Percentiles rank a stretch among this genome's conserved stretches.
phyloP scores from a whole-genome alignment of 2,888 invertebrate genomes.

The Coecobrya sp. region DNA sequence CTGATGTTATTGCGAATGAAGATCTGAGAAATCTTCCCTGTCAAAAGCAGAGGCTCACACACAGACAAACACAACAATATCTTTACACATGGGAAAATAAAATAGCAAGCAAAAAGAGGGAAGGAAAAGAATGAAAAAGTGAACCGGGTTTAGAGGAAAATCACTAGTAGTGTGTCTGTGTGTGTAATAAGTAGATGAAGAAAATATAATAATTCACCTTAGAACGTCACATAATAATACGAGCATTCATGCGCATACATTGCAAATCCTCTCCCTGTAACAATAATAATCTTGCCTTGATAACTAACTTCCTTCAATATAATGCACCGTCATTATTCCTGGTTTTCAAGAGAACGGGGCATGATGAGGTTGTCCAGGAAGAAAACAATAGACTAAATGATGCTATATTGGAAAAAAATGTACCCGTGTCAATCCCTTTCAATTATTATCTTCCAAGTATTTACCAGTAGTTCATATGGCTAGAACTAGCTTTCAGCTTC shows the following conservation, averaged over 20 bases:
- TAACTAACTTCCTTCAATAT: slow-evolving; percentile 9
- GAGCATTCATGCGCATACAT: neutral
- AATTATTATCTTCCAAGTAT: slow-evolving; percentile 11
- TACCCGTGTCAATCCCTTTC: neutral
- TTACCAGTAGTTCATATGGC: too few relatives aligned
- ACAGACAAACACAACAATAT: slow-evolving; percentile 70
- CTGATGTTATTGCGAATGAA: slow-evolving; percentile 53
- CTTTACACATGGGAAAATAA: slow-evolving; percentile 73
- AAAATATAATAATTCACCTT: slow-evolving; percentile 78
- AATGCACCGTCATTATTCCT: neutral
- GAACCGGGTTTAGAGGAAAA: slow-evolving; percentile 19
- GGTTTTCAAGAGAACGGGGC: neutral
- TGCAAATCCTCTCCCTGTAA: slow-evolving; percentile 48
- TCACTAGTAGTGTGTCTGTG: slow-evolving; percentile 1
- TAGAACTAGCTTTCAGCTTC: slow-evolving; percentile 7
- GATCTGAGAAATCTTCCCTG: slow-evolving; percentile 79
- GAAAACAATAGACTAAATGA: neutral
- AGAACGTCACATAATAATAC: slow-evolving; percentile 44
- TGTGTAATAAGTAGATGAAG: slow-evolving; percentile 28
- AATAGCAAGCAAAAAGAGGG: slow-evolving; percentile 38
- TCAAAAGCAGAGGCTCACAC: slow-evolving; percentile 76
- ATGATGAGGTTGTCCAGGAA: neutral
- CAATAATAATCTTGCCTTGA: slow-evolving; percentile 61
- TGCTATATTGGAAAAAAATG: neutral
- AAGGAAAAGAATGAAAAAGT: slow-evolving; percentile 35